These are phyloP conservation scores for Phalanger gymnotis DNA, from an alignment of 2,797 vertebrate species.

Conservation along the genomic window DNA sequence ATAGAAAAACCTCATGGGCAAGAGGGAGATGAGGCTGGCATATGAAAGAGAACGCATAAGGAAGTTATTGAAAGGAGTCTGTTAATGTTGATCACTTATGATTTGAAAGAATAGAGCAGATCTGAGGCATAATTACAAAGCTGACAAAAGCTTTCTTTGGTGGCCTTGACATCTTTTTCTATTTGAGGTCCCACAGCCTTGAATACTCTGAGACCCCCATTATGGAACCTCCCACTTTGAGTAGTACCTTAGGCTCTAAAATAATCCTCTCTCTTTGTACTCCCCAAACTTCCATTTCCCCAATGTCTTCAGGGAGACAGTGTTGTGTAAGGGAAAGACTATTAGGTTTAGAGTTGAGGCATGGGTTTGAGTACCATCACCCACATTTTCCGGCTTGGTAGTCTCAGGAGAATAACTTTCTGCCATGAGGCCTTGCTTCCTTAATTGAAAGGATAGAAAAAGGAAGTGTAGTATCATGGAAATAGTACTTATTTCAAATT, in stretches of 20 bases:
- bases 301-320: not conserved
- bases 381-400: not conserved
- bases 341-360: not conserved
- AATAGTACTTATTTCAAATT: not conserved
- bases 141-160: not conserved
- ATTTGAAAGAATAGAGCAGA: not conserved
- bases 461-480: not conserved
- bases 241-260: not conserved
- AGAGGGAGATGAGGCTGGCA: not conserved
- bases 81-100: not conserved
- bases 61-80: not conserved
- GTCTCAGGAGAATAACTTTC: not conserved
- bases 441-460: not conserved
- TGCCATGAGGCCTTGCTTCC: not conserved
- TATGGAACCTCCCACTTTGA: not conserved
- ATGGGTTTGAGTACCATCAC: not conserved
- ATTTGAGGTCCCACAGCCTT: not conserved
- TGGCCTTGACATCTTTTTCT: not conserved
- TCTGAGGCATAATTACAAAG: not conserved
- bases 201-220: not conserved
- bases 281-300: not conserved
- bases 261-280: not conserved
- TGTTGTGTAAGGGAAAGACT: not conserved
- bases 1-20: not conserved
- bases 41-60: not conserved